Evolutionary conservation across 2,888 invertebrate genomes (phyloP), one percentile per base, ranked within the genome.

Genomic region (Hermaeophaga mercurialis): DNA sequence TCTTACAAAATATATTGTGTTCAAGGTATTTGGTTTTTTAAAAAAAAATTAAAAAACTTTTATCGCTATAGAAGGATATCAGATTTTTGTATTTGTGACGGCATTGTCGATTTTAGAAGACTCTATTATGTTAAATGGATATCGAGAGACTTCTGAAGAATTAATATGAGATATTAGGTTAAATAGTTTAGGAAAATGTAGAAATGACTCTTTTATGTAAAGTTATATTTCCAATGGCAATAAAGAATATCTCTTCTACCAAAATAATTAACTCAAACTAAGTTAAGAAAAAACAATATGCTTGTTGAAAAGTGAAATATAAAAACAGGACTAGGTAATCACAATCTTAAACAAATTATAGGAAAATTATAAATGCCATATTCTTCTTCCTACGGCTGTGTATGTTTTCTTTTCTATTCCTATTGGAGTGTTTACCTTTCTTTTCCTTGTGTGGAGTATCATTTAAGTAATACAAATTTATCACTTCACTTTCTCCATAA

Each of bases 401-500:
- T 44, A 53, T 52, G 31, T 57, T 59, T 34, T 61, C 59, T 26
- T 48, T 59, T n/a, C 33, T 53, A 7, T n/a, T 44, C 36, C 39
- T 57, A n/a, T 31, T 36, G 5, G 34, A 48, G 33, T 31, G 33
- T 48, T 59, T 62, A 8, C 43, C 15, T 53, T 57, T 62, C 31
- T 38, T 57, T 24, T 59, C 54, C 31, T 49, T 62, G 3, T 45
- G 34, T 26, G 53, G 48, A 43, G 55, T 57, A 36, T 59, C 55
- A 34, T 59, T 59, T 54, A 55, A 49, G 3, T 59, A 62, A 14
- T 59, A 62, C 26, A 61, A 48, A 36, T 61, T 61, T 47, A 61
- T 58, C 11, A 58, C 44, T 19, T 54, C 54, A 22, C 46, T 61
- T 3, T 61, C 58, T 24, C 43, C 53, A 6, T 52, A 52, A n/a